Conservation (phyloP, 2,888 invertebrate species). For the Acanthoscelides obtectus region DNA sequence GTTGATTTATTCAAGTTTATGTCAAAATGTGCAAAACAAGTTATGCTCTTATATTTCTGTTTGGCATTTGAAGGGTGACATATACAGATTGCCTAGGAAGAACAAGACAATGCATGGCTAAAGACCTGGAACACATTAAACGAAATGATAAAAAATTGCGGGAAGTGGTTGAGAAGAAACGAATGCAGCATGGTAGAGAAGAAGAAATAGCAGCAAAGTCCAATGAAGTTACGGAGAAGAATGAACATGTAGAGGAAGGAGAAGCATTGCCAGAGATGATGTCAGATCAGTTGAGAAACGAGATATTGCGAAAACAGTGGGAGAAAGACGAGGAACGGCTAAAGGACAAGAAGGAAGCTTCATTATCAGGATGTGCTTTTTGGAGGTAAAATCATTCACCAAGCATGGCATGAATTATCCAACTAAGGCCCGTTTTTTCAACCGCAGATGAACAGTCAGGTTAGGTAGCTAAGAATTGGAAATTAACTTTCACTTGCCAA, state of each 20-base stretch:
- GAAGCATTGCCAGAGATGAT: constrained; percentile 39
- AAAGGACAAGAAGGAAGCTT: constrained; percentile 65
- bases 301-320: constrained; percentile 80
- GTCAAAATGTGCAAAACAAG: neutral
- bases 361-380: constrained; percentile 92
- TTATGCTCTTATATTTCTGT: neutral
- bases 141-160: constrained; percentile 55
- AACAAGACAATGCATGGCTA: constrained; percentile 74
- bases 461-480: no score
- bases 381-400: constrained; percentile 58
- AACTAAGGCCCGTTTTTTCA: no score
- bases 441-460: no score
- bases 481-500: no score
- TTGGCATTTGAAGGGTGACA: constrained; percentile 64
- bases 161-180: constrained; percentile 36
- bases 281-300: constrained; percentile 53
- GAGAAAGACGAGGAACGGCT: constrained; percentile 76
- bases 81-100: constrained; percentile 85
- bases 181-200: neutral
- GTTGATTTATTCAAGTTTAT: no score
- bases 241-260: constrained; percentile 6
- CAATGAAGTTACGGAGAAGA: constrained; percentile 2
- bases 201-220: constrained; percentile 1
- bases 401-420: no score
- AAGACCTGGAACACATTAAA: constrained; percentile 67